Percentiles rank a stretch among this genome's conserved stretches.
Evolutionary conservation across 1,140 invertebrate species (phyloP).

Genomic region (Marisa cornuarietis): DNA sequence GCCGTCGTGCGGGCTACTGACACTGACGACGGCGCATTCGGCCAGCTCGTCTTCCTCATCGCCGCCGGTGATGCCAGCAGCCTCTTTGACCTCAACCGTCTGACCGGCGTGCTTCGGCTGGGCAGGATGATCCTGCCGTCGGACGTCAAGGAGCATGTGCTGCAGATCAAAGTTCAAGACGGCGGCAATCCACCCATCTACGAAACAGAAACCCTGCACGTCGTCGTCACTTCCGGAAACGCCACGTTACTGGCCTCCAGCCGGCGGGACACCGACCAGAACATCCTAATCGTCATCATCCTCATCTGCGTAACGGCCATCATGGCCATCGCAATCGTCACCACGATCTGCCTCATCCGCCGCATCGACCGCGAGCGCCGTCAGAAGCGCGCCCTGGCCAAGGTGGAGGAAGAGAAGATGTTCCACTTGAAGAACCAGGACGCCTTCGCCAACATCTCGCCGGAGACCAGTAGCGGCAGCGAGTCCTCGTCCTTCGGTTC

Average conservation of each 20-base stretch:
- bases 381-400: slow-evolving; percentile 9
- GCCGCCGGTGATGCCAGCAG: slow-evolving; percentile 40
- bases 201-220: slow-evolving; percentile 13
- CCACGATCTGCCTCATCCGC: slow-evolving; percentile 33
- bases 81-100: slow-evolving; percentile 46
- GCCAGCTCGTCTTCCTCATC: slow-evolving; percentile 26
- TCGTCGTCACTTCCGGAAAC: slow-evolving; percentile 28
- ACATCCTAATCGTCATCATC: slow-evolving; percentile 37
- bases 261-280: slow-evolving; percentile 9
- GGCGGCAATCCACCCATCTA: slow-evolving; percentile 33
- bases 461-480: neutral
- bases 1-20: slow-evolving; percentile 47
- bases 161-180: slow-evolving; percentile 49
- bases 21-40: slow-evolving; percentile 36
- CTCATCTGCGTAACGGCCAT: slow-evolving; percentile 33
- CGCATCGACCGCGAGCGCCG: slow-evolving; percentile 29
- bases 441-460: slow-evolving; percentile 25
- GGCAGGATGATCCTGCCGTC: slow-evolving; percentile 32
- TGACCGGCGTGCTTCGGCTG: slow-evolving; percentile 47
- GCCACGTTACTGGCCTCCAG: slow-evolving; percentile 1
- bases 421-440: slow-evolving; percentile 31
- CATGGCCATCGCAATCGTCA: slow-evolving; percentile 29
- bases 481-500: neutral
- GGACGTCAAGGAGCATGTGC: slow-evolving; percentile 41
- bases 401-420: slow-evolving; percentile 34